Conservation (phyloP, 2,113 vertebrate genomes). For the Silurus asotus region DNA sequence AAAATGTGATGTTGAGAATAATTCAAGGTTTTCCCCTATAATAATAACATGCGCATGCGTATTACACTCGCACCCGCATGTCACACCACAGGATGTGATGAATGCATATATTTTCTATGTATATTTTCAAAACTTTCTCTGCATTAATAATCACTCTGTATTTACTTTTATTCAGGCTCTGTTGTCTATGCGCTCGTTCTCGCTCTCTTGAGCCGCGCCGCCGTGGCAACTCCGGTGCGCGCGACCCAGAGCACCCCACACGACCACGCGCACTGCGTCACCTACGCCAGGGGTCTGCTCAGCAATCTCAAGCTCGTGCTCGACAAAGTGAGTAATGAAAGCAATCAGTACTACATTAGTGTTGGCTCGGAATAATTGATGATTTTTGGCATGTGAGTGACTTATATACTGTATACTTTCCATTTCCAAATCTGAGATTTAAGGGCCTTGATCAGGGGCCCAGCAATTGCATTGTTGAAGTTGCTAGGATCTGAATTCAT, state of each 20-base stretch:
- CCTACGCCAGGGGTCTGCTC: slow-evolving; percentile 10
- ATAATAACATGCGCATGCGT: not conserved
- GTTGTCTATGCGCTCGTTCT: not conserved
- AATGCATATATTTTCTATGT: no score
- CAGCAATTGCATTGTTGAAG: no score
- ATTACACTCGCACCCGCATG: not conserved
- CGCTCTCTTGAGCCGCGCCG: not conserved
- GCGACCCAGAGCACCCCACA: not conserved
- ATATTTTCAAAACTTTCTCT: not conserved
- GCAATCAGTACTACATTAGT: not conserved
- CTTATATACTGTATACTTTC: no score
- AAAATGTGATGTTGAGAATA: no score
- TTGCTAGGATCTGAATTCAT: no score
- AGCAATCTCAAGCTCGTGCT: not conserved
- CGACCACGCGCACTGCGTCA: not conserved
- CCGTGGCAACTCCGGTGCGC: not conserved
- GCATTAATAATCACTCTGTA: not conserved
- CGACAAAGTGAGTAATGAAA: slow-evolving; percentile 24
- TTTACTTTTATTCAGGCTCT: not conserved
- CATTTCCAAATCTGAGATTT: no score
- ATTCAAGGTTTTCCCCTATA: no score
- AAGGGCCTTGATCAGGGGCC: no score
- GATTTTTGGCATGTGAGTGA: no score
- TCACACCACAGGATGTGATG: not conserved
- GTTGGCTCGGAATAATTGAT: no score